Conservation (phyloP, 1,140 invertebrate genomes). For the Eciton burchellii region DNA sequence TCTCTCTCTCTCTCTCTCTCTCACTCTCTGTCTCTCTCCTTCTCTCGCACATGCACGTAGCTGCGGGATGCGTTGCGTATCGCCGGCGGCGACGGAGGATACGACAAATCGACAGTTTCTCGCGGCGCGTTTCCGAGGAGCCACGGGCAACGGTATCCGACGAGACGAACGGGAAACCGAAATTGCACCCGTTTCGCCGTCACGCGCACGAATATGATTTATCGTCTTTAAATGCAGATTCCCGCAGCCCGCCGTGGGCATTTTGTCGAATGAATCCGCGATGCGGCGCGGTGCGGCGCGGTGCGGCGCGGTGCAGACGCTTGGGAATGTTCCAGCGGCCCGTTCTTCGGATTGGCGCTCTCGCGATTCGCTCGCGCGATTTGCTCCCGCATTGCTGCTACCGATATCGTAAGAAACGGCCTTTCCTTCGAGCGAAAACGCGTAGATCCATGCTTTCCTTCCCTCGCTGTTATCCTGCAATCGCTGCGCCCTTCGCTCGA, state of each 20-base stretch:
- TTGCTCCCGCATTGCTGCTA: neutral
- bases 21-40: neutral
- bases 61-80: constrained; percentile 45
- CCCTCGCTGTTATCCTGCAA: neutral
- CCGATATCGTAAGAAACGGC: neutral
- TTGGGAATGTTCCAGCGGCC: constrained; percentile 7
- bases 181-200: constrained; percentile 74
- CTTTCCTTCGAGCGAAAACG: neutral
- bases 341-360: constrained; percentile 18
- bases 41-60: neutral
- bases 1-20: constrained; percentile 11
- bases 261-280: constrained; percentile 31
- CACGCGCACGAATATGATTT: constrained; percentile 73
- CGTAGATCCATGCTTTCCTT: neutral
- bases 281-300: constrained; percentile 1
- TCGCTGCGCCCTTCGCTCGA: neutral
- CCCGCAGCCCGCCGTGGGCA: constrained; percentile 55
- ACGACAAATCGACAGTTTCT: constrained; percentile 76
- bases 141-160: constrained; percentile 31
- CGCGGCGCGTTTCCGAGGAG: constrained; percentile 59
- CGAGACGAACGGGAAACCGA: constrained; percentile 74
- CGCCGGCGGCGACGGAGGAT: constrained; percentile 61
- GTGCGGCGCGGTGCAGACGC: constrained; percentile 33
- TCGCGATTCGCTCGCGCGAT: neutral
- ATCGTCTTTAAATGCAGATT: constrained; percentile 80